phyloP scores from a whole-genome alignment of 2,113 vertebrate species.

The Pongo pygmaeus region DNA sequence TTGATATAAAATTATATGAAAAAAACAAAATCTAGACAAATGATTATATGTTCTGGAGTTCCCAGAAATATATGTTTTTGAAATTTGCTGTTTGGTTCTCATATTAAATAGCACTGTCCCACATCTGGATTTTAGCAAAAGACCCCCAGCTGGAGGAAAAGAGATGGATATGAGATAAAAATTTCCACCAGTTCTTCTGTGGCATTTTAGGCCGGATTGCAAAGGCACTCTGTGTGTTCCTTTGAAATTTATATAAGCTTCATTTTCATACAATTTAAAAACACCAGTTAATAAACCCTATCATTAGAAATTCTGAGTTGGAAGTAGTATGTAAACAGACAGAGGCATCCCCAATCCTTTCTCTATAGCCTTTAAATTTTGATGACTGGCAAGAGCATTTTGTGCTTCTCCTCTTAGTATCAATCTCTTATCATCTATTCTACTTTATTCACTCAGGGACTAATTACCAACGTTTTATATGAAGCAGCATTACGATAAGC shows the following conservation, averaged over 20 bases:
- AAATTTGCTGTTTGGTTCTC: background rate
- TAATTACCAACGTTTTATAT: constrained; percentile 98
- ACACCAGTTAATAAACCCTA: constrained; percentile 70
- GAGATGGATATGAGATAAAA: background rate
- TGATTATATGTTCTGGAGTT: background rate
- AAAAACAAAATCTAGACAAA: constrained; percentile 40
- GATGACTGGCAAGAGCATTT: constrained; percentile 76
- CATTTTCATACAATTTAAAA: constrained; percentile 77
- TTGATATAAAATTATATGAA: background rate
- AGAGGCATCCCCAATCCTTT: constrained; percentile 44
- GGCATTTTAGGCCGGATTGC: background rate
- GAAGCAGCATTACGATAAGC: constrained; percentile 89
- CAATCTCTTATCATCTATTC: constrained; percentile 88
- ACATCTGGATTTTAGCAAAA: background rate
- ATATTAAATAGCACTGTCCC: background rate
- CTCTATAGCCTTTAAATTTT: constrained; percentile 77
- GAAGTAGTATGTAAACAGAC: constrained; percentile 27
- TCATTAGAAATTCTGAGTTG: constrained; percentile 38
- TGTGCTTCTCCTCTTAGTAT: constrained; percentile 79
- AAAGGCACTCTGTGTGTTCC: background rate
- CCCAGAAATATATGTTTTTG: background rate
- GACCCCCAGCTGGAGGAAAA: background rate
- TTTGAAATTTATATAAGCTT: constrained; percentile 61
- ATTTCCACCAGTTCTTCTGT: background rate
- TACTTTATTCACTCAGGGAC: constrained; percentile 97